phyloP scores from a whole-genome alignment of 23 tunicate species.

The Pegea sp. region DNA sequence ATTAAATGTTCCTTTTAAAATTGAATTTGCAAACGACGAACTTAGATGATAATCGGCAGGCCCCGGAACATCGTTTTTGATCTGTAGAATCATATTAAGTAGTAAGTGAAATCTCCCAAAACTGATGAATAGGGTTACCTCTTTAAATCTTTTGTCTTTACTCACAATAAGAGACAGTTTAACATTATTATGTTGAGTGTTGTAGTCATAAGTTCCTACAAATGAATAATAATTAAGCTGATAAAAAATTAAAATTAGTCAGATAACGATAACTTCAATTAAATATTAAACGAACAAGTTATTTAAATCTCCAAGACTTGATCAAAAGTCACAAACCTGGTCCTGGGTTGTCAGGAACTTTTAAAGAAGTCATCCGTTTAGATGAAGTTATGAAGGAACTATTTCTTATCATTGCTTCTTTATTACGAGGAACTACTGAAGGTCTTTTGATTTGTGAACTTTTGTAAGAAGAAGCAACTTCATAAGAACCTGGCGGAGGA shows the following conservation, averaged over 20 bases:
- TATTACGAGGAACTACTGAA: slow-evolving; percentile 26
- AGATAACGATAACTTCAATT: no score
- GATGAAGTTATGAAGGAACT: slow-evolving; percentile 58
- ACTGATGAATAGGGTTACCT: slow-evolving; percentile 3
- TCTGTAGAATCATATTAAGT: neutral
- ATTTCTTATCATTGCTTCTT: slow-evolving; percentile 44
- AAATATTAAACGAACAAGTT: no score
- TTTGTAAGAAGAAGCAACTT: slow-evolving; percentile 66
- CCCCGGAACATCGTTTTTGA: slow-evolving; percentile 62
- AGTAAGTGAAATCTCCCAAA: neutral
- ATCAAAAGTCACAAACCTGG: slow-evolving; percentile 24
- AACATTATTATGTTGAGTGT: slow-evolving; percentile 17
- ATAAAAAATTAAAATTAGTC: no score
- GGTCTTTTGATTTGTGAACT: slow-evolving; percentile 34
- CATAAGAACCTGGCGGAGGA: slow-evolving; percentile 87
- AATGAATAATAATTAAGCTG: neutral
- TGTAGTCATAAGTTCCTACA: slow-evolving; percentile 45
- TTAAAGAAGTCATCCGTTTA: slow-evolving; percentile 6
- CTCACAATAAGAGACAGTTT: slow-evolving; percentile 64
- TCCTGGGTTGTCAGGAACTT: slow-evolving; percentile 27
- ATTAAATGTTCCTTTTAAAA: slow-evolving; percentile 77
- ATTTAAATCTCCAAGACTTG: no score
- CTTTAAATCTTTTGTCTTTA: slow-evolving; percentile 44
- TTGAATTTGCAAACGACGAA: slow-evolving; percentile 53
- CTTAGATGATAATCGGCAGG: slow-evolving; percentile 82